phyloP scores from a whole-genome alignment of 2,888 invertebrate genomes.

The Ectemnius cavifrons region DNA sequence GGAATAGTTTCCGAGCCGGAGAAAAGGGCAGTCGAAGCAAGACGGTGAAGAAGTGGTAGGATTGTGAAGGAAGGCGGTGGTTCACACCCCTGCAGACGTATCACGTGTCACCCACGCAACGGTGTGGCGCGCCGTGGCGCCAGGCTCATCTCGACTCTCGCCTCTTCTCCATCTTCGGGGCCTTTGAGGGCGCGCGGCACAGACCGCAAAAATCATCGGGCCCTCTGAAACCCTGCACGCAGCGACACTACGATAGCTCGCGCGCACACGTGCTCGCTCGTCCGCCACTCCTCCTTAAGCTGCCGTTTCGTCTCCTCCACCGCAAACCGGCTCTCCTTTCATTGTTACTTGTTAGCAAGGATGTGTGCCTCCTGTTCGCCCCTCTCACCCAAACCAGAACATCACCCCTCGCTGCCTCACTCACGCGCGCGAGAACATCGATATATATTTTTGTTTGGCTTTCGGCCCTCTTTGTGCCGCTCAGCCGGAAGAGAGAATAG shows the following conservation, averaged over 20 bases:
- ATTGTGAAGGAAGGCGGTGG: slow-evolving; percentile 21
- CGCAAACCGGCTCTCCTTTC: slow-evolving; percentile 41
- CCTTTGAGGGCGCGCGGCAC: slow-evolving; percentile 40
- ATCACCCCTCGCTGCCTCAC: neutral
- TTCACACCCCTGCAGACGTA: slow-evolving; percentile 68
- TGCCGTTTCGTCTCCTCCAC: neutral
- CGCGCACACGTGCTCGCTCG: slow-evolving; percentile 42
- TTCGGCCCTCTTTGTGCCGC: no score
- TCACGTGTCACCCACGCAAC: slow-evolving; percentile 73
- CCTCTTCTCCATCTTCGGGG: slow-evolving; percentile 45
- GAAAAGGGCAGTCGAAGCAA: neutral
- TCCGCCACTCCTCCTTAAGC: no score
- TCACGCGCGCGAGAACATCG: no score
- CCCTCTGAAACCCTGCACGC: slow-evolving; percentile 44
- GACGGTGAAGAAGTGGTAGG: slow-evolving; percentile 12
- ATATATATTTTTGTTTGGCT: no score
- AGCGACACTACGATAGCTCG: slow-evolving; percentile 19
- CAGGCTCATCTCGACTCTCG: slow-evolving; percentile 67
- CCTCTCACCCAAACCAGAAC: neutral
- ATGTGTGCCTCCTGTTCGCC: neutral
- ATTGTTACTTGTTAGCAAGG: slow-evolving; percentile 22
- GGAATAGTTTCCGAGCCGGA: no score
- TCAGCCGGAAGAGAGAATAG: no score
- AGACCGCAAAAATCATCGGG: slow-evolving; percentile 56
- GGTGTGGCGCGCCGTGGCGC: slow-evolving; percentile 67